Conservation (phyloP, 2,888 invertebrate genomes). For the Lepidochrysops patricia region DNA sequence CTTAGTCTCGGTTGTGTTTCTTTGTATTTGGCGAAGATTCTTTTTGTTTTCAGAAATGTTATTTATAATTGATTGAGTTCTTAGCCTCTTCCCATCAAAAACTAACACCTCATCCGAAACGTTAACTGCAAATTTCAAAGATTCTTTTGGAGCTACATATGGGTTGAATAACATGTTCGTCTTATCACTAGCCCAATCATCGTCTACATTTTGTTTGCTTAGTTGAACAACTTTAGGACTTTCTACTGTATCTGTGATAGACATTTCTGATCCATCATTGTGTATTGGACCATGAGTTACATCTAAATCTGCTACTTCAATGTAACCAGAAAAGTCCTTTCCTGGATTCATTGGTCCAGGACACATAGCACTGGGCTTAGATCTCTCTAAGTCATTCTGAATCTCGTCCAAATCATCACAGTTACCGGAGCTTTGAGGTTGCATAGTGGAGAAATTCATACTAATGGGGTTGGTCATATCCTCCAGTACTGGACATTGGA, state of each 20-base stretch:
- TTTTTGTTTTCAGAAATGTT: constrained; percentile 25
- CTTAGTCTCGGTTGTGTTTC: constrained; percentile 11
- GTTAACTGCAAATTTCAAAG: constrained; percentile 44
- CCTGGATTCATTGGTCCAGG: constrained; percentile 32
- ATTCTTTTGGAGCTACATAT: constrained; percentile 41
- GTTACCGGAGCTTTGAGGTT: constrained; percentile 30
- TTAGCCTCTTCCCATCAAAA: constrained; percentile 55
- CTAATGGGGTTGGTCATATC: constrained; percentile 47
- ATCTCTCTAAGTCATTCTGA: constrained; percentile 39
- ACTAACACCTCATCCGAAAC: constrained; percentile 47
- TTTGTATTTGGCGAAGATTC: constrained; percentile 28
- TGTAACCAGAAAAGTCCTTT: constrained; percentile 44
- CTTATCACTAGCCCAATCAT: constrained; percentile 51
- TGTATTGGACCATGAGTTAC: constrained; percentile 36
- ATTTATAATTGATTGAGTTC: constrained; percentile 35
- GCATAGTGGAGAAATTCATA: constrained; percentile 49
- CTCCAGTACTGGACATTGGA: constrained; percentile 33
- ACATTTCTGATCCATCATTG: constrained; percentile 52
- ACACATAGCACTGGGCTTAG: constrained; percentile 31
- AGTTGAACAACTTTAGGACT: constrained; percentile 39
- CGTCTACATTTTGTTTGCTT: constrained; percentile 29
- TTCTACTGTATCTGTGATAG: constrained; percentile 52
- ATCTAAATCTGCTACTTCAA: constrained; percentile 55
- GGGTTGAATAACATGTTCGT: constrained; percentile 58
- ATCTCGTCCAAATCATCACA: constrained; percentile 56